Percentiles rank a stretch among this genome's conserved stretches.
These are phyloP conservation scores for Apodemia zela DNA, from an alignment of 2,888 invertebrate genomes.

Conservation along the genomic window DNA sequence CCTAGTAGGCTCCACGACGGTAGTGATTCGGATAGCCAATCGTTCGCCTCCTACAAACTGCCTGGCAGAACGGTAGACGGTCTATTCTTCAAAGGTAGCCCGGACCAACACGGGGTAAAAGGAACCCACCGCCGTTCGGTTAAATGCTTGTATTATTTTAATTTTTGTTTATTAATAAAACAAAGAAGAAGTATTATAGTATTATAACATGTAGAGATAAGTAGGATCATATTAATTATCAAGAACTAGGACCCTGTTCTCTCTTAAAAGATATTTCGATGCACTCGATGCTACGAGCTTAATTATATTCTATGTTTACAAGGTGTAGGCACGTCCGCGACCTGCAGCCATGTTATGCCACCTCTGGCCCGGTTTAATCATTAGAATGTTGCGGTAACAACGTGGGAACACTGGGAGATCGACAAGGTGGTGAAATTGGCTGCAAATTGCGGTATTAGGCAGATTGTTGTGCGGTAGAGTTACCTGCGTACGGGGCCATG, in stretches of 20 bases:
- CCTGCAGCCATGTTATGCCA: constrained; percentile 20
- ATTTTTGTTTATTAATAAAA: too few species aligned
- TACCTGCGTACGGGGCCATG: not conserved
- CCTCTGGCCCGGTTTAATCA: constrained; percentile 34
- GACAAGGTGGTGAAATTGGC: constrained; percentile 44
- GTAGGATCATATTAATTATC: not conserved
- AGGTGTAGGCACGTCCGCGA: constrained; percentile 28
- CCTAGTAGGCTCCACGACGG: too few species aligned
- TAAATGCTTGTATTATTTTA: too few species aligned
- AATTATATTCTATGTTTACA: constrained; percentile 15
- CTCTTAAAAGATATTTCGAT: not conserved
- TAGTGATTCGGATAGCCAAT: too few species aligned
- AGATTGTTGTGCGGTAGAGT: constrained; percentile 10
- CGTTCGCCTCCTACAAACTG: too few species aligned
- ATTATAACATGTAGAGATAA: not conserved
- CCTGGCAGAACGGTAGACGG: too few species aligned
- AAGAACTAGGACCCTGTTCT: not conserved
- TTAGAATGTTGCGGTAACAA: constrained; percentile 30
- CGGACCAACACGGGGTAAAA: too few species aligned
- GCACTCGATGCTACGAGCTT: constrained; percentile 5
- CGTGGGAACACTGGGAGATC: constrained; percentile 39
- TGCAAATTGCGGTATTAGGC: constrained; percentile 45
- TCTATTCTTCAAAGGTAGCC: too few species aligned
- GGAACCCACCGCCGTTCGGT: too few species aligned
- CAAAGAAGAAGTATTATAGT: too few species aligned